Base-by-base conservation (phyloP, 2,797 vertebrate species). In the Pseudomugil tenellus region DNA sequence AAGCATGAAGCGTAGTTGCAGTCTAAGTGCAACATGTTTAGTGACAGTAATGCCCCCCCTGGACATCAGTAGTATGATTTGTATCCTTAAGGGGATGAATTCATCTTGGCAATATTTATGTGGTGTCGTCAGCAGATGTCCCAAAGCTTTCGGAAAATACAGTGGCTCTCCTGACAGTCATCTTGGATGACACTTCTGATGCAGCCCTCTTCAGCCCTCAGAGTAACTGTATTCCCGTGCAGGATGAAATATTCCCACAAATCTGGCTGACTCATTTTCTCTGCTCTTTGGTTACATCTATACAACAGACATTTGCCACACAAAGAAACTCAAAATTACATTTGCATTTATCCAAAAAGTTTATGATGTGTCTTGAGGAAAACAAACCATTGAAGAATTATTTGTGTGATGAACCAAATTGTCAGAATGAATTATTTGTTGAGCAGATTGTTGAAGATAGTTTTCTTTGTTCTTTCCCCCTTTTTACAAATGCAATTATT, bases 311-410 rank as follows among this genome's bases (percentile, higher is more conserved):
- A n/a, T 65, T 25, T 39, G 48, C 21, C 57, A 66, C 53, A 39
- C 53, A 66, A 57, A 56, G 39, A 56, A 48, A 11, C 53, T 66
- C 0, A 14, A 57, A 16, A 37, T 56, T 25, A 46, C 53, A 34
- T 48, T 66, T 13, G 43, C 39, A 57, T 57, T 48, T 46, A 48
- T 66, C 28, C 39, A 35, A 34, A 66, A 57, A n/a, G 39, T 57
- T n/a, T 57, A 26, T 57, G 26, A 48, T 48, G 58, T 48, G 28
- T 48, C 41, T 61, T 31, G 28, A 23, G 53, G 26, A 32, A 19
- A 41, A 53, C 35, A 53, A 43, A 43, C 41, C 41, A 43, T 14
- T 43, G 32, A 6, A 32, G 32, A 32, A 32, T 32, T 4, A 32
- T 32, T 32, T 32, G 5, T 32, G 1, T 8, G 9, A 9, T 32